These are phyloP conservation scores for Melanogrammus aeglefinus DNA, from an alignment of 2,797 vertebrate species.

Conservation along the genomic window DNA sequence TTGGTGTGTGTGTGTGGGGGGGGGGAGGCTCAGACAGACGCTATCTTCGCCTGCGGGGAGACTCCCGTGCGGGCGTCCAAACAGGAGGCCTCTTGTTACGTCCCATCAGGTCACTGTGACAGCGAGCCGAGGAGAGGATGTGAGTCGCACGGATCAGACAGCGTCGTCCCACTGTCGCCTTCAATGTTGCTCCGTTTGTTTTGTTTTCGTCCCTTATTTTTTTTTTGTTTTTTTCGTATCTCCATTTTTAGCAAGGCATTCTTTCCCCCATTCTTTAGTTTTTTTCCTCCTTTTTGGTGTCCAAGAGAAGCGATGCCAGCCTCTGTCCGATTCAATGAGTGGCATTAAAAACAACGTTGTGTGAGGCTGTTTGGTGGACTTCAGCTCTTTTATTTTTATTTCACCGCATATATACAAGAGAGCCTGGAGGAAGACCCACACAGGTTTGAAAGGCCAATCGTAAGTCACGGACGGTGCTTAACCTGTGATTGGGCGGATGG, in stretches of 20 bases:
- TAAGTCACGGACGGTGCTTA: neutral
- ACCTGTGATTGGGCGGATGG: neutral
- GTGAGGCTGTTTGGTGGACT: too few relatives aligned
- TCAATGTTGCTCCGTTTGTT: neutral
- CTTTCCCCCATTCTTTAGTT: too few relatives aligned
- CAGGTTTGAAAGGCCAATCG: too few relatives aligned
- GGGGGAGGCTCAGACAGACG: constrained; percentile 7
- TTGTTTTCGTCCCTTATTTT: neutral
- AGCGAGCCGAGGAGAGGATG: neutral
- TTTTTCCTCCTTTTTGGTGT: too few relatives aligned
- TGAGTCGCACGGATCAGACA: neutral
- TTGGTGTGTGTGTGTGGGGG: constrained; percentile 9
- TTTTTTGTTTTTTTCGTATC: constrained; percentile 11
- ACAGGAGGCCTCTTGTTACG: constrained; percentile 29
- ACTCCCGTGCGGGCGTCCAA: constrained; percentile 20
- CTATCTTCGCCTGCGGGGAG: constrained; percentile 3
- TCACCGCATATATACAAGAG: too few relatives aligned
- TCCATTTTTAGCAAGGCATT: neutral
- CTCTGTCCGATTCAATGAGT: neutral
- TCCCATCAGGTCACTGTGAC: constrained; percentile 16
- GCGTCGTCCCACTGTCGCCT: neutral
- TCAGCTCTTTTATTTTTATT: too few relatives aligned
- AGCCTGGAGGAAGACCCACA: too few relatives aligned
- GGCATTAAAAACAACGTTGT: too few relatives aligned
- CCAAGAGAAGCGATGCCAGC: neutral